Evolutionary conservation across 2,888 invertebrate genomes (phyloP), one percentile per base, ranked within the genome.

Genomic region (Caenorhabditis japonica): DNA sequence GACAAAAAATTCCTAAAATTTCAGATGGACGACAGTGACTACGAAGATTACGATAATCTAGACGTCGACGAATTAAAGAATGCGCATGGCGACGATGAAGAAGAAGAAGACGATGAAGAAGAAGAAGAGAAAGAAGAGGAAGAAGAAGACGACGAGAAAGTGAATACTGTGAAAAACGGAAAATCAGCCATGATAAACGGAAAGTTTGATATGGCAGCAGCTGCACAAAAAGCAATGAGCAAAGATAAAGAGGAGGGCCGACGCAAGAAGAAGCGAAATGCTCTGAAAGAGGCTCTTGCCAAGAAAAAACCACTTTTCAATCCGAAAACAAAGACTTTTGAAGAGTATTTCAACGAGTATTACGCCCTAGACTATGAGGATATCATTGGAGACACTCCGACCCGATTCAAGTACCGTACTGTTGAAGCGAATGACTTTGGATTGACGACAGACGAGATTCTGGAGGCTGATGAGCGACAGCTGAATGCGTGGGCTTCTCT

Each of bases 301-400:
- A 90, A 91, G 34, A 91, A 93, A 56, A 95, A 95, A 87, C 96
- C 96, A 0, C 90, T 91, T 56, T 96, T 93, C 89, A 91, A 96
- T 88, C 94, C 95, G 0, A 89, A 91, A 34, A 88, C 92, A 68
- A 91, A 92, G 73, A 92, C 92, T 0, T 95, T 94, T 88, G 91
- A 92, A 33, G 91, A 95, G 82, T 95, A 95, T 87, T 92, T 95
- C 87, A 94, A 97, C 84, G 95, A 97, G 88, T 97, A 96, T 88
- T 97, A 97, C 87, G 92, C 93, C 84, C 90, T 97, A 87, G 94
- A 97, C 88, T 97, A 93, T 88, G 97, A 97, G 87, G 97, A 99
- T 88, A 91, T 97, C 53, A 92, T 97, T 51, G 96, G 88, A 0
- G 62, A 72, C 51, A 41, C 49, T 0, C 44, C 94, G 0, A 95